Conservation (phyloP, 2,113 vertebrate genomes). For the Tragelaphus imberbis region DNA sequence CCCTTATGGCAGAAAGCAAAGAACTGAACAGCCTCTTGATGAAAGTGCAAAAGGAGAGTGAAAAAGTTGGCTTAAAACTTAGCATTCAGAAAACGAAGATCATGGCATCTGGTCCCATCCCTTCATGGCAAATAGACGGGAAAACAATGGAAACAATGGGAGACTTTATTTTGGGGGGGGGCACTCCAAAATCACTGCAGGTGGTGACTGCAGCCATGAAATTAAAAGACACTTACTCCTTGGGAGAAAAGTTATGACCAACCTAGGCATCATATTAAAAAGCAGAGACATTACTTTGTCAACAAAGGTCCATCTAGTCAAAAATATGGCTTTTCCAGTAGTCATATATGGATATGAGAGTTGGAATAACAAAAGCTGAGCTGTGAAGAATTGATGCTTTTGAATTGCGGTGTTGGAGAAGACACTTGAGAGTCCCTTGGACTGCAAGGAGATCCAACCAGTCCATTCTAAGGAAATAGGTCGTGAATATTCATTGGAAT, state of each 20-base stretch:
- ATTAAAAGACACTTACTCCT: neutral
- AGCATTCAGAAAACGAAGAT: neutral
- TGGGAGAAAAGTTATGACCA: neutral
- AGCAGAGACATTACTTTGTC: neutral
- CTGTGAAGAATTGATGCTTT: neutral
- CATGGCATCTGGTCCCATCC: accelerated
- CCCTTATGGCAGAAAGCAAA: neutral
- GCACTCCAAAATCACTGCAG: neutral
- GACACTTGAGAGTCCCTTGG: neutral
- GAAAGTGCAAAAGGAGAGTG: neutral
- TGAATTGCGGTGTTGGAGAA: neutral
- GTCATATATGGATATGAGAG: neutral
- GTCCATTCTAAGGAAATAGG: neutral
- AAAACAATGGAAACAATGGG: neutral
- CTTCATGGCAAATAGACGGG: neutral
- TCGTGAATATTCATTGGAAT: neutral
- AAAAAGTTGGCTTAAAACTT: neutral
- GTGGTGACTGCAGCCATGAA: neutral
- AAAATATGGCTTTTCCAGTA: neutral
- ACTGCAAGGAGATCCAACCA: neutral
- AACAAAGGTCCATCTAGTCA: neutral
- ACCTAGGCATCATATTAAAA: neutral
- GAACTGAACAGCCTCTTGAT: neutral
- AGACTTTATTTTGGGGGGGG: neutral
- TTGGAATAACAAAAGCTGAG: neutral